Conservation (phyloP, 2,888 invertebrate species). For the Pantelozetes paolii region DNA sequence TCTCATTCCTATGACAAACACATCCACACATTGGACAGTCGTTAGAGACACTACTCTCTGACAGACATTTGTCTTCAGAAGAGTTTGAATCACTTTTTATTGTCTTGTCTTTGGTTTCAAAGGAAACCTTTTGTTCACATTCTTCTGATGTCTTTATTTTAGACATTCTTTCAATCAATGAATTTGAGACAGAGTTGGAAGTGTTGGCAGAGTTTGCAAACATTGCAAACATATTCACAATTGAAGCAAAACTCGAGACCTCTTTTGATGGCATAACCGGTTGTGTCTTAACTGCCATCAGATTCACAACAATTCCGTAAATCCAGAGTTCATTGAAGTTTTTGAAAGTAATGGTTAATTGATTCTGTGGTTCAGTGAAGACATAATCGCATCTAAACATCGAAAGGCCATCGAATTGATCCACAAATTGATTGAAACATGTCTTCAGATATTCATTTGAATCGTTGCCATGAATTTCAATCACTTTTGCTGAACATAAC, state of each 20-base stretch:
- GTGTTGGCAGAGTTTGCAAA: neutral
- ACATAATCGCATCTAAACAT: neutral
- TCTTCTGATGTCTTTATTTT: neutral
- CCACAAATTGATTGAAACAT: neutral
- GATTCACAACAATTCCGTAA: neutral
- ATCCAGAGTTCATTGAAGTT: neutral
- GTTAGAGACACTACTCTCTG: no score
- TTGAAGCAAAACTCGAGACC: neutral
- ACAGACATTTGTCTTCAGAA: no score
- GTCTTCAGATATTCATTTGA: neutral
- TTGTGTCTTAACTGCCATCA: neutral
- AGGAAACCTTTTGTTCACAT: neutral
- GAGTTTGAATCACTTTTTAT: no score
- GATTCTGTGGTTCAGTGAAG: neutral
- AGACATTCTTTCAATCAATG: neutral
- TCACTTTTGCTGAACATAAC: conserved; percentile 13
- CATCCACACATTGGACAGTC: neutral
- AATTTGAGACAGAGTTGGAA: neutral
- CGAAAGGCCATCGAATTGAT: neutral
- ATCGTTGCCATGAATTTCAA: conserved; percentile 4
- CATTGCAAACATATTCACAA: neutral
- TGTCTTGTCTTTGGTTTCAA: no score
- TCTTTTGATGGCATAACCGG: neutral
- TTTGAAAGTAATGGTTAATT: neutral
- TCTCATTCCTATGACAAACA: neutral